phyloP scores from a whole-genome alignment of 2,888 invertebrate species.

The Sarcophaga carnaria region DNA sequence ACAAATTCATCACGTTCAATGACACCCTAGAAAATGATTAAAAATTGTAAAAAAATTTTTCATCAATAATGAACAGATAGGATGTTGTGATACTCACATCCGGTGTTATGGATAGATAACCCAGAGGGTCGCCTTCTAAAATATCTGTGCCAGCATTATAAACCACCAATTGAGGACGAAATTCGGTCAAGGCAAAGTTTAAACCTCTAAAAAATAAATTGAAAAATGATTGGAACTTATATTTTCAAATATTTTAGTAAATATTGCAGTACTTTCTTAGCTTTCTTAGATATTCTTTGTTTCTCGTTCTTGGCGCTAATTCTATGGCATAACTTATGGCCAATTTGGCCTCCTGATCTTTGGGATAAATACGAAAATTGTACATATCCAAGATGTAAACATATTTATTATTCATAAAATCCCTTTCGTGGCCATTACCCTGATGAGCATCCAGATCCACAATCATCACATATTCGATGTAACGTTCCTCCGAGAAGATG shows the following conservation, averaged over 20 bases:
- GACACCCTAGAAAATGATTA: conserved; percentile 86
- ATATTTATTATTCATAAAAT: conserved; percentile 87
- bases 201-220: conserved; percentile 84
- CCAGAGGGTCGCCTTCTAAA: conserved; percentile 89
- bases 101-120: conserved; percentile 87
- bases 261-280: conserved; percentile 83
- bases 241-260: not conserved
- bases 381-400: conserved; percentile 96
- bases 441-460: conserved; percentile 96
- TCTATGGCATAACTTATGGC: conserved; percentile 89
- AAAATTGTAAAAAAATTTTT: too few species aligned
- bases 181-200: conserved; percentile 86
- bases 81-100: conserved; percentile 81
- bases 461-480: conserved; percentile 89
- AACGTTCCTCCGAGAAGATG: conserved; percentile 83
- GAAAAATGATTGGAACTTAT: conserved; percentile 66
- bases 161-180: conserved; percentile 90
- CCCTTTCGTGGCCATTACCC: conserved; percentile 94
- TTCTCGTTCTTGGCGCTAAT: conserved; percentile 85
- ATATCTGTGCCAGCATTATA: conserved; percentile 97
- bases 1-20: conserved; percentile 92
- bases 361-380: conserved; percentile 91
- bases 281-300: conserved; percentile 87
- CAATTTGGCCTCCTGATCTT: conserved; percentile 88
- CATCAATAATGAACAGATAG: too few species aligned